phyloP scores from a whole-genome alignment of 1,140 invertebrate species.

The Cotesia typhae region DNA sequence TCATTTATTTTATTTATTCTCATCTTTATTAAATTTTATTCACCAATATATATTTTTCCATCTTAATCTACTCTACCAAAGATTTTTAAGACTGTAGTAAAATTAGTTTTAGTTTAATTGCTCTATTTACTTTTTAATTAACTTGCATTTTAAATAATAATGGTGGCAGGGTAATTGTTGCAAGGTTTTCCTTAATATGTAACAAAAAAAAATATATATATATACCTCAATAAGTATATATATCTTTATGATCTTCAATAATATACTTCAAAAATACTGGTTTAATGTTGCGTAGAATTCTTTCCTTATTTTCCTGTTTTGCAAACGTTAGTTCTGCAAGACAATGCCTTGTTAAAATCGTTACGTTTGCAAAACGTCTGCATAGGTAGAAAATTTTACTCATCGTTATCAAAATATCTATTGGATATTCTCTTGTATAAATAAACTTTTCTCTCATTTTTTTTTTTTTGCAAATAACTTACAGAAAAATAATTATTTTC shows the following conservation, averaged over 20 bases:
- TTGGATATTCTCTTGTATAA: conserved; percentile 26
- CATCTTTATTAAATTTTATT: conserved; percentile 40
- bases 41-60: conserved; percentile 32
- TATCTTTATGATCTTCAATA: too few relatives aligned
- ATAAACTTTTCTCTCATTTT: conserved; percentile 11
- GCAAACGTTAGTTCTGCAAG: not conserved
- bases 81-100: not conserved
- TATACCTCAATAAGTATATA: not conserved
- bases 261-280: too few relatives aligned
- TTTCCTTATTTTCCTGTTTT: too few relatives aligned
- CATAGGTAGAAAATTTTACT: too few relatives aligned
- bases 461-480: conserved; percentile 14
- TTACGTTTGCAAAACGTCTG: too few relatives aligned
- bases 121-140: not conserved
- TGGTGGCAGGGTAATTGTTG: conserved; percentile 60
- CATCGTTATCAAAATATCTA: not conserved
- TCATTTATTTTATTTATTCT: conserved; percentile 47
- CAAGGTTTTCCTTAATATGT: conserved; percentile 28
- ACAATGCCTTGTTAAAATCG: not conserved
- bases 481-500: conserved; percentile 37
- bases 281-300: too few relatives aligned
- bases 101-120: not conserved
- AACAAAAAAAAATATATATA: conserved; percentile 12
- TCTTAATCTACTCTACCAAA: conserved; percentile 29
- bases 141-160: conserved; percentile 33